These are phyloP conservation scores for Hylaea fasciaria DNA, from an alignment of 2,888 invertebrate genomes.

Conservation along the genomic window DNA sequence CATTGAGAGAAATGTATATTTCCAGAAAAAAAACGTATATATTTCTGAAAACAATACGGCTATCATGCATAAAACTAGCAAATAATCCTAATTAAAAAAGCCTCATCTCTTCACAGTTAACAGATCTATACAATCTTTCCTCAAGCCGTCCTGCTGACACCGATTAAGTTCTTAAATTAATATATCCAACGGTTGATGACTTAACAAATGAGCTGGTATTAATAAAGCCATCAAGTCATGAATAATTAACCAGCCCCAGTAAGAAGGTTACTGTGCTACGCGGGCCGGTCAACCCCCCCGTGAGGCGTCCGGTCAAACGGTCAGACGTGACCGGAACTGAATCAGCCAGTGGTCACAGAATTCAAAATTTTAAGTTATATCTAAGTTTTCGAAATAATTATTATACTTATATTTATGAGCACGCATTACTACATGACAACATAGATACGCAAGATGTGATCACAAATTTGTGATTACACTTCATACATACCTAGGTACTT, in stretches of 20 bases:
- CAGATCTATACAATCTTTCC: not conserved
- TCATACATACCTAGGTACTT: no score
- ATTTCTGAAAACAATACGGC: no score
- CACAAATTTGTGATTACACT: no score
- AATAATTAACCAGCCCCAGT: conserved; percentile 13
- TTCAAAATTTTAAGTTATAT: not conserved
- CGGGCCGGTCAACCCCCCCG: conserved; percentile 19
- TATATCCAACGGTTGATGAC: conserved; percentile 19
- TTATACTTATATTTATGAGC: no score
- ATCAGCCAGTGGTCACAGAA: no score
- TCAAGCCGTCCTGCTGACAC: conserved; percentile 15
- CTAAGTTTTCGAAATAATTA: no score
- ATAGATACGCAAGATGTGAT: no score
- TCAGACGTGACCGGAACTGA: conserved; percentile 23
- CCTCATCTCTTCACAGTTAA: not conserved
- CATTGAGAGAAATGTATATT: no score
- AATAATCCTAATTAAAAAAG: no score
- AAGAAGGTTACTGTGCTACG: conserved; percentile 26
- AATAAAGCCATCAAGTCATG: conserved; percentile 17
- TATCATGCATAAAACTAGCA: no score
- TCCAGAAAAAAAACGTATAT: no score
- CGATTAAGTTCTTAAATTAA: conserved; percentile 16
- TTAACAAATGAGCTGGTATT: conserved; percentile 17
- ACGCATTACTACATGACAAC: no score
- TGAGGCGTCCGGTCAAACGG: conserved; percentile 15